Evolutionary conservation across 2,888 invertebrate species (phyloP), one percentile per base, ranked within the genome.

Genomic region (Pocota personata): DNA sequence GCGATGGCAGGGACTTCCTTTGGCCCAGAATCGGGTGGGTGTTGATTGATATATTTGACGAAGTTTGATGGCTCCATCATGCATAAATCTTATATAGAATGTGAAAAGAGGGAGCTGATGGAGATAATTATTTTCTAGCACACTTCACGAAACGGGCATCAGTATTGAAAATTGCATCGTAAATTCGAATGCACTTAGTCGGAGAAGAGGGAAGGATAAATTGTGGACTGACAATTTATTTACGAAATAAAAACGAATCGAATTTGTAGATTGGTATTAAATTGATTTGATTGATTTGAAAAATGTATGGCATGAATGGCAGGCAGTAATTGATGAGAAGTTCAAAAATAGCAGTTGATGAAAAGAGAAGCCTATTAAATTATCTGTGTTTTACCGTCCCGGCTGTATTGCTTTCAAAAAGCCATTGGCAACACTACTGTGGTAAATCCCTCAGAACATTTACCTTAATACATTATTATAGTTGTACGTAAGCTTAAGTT

Each of bases 101-200:
- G 30, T 40, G 43, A 55, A 27, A 46, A 35, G 12, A 21, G 10
- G 12, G 35, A 71, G 16, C n/a, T 30, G 69, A 60, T 46, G 37
- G 24, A 21, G 40, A 48, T 50, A 24, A 5, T 27, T 10, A n/a
- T 57, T 79, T 79, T 72, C 16, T 40, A 58, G 50, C 72, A 72
- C 57, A 55, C 37, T 40, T 77, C 43, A 16, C 19, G 21, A 24
- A 30, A 30, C 5, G n/a, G 14, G 19, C 58, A 55, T 71, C 43
- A 43, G 43, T 43, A 57, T 71, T 50, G 57, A 14, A 40, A 80
- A 75, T 67, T 67, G 78, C 83, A 73, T 78, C 67, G 62, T 78
- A 73, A 78, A 83, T 78, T 73, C 19, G 50, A 78, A 62, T 67
- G 83, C 83, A 78, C 78, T 83, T 83, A 73, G 40, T n/a, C 8